phyloP scores from a whole-genome alignment of 2,113 vertebrate species.

The Marmota monax region DNA sequence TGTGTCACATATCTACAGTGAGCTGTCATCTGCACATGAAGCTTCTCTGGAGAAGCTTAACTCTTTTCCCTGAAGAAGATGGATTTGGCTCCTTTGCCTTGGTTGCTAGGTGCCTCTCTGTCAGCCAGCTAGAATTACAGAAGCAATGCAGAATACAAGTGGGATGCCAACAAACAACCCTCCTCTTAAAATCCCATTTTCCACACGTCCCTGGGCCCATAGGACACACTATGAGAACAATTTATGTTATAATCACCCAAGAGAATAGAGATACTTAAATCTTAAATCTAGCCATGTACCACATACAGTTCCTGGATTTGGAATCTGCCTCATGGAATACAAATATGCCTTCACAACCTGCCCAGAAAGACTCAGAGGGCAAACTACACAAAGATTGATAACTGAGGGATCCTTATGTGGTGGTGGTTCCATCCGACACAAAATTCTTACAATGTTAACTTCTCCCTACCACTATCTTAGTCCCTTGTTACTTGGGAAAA shows the following conservation, averaged over 20 bases:
- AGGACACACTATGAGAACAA: not conserved
- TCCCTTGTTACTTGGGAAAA: not conserved
- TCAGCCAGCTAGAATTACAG: not conserved
- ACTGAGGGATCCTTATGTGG: not conserved
- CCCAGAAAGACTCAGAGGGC: not conserved
- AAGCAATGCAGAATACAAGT: not conserved
- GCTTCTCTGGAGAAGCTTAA: not conserved
- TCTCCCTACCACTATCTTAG: not conserved
- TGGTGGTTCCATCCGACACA: not conserved
- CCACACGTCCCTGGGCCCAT: not conserved
- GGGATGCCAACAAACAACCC: not conserved
- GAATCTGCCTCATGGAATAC: not conserved
- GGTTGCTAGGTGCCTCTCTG: slow-evolving; percentile 29
- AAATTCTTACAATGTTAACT: not conserved
- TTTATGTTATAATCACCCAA: not conserved
- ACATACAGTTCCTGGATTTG: not conserved
- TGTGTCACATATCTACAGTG: not conserved
- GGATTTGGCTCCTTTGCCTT: not conserved
- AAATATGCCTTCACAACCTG: not conserved
- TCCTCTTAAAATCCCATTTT: not conserved
- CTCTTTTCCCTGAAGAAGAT: slow-evolving; percentile 1
- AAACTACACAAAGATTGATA: not conserved
- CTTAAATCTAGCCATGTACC: not conserved
- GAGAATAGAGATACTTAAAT: not conserved
- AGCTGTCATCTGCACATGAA: not conserved